These are phyloP conservation scores for Iphiclides podalirius DNA, from an alignment of 2,888 invertebrate genomes.

Conservation along the genomic window DNA sequence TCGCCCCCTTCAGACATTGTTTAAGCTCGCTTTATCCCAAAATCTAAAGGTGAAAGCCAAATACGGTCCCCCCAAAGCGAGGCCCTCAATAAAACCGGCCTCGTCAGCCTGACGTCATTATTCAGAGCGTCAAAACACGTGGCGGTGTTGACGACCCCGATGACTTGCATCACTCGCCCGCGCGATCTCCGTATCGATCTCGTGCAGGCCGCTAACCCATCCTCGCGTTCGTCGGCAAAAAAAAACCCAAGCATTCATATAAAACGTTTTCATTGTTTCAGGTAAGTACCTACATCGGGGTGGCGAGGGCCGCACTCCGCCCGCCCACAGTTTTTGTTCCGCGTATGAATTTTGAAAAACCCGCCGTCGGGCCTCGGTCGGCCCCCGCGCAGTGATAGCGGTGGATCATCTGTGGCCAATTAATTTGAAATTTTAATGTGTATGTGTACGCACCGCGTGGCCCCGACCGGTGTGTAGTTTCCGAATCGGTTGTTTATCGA, in stretches of 20 bases:
- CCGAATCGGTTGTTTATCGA: conserved; percentile 38
- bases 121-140: conserved; percentile 59
- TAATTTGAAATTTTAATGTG: conserved; percentile 48
- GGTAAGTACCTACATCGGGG: conserved; percentile 41
- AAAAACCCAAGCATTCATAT: conserved; percentile 29
- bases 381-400: conserved; percentile 18
- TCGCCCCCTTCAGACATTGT: too few species aligned
- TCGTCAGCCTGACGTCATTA: conserved; percentile 49
- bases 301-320: conserved; percentile 20
- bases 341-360: conserved; percentile 25
- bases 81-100: conserved; percentile 36
- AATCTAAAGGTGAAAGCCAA: too few species aligned
- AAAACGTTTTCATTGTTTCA: conserved; percentile 47
- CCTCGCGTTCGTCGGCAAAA: conserved; percentile 24
- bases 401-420: conserved; percentile 41
- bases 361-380: conserved; percentile 13
- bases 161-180: conserved; percentile 62
- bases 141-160: conserved; percentile 61
- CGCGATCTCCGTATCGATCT: conserved; percentile 57
- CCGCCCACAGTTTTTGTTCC: conserved; percentile 23
- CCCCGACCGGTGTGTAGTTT: conserved; percentile 28
- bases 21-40: too few species aligned
- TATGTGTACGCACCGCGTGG: conserved; percentile 33
- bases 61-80: conserved; percentile 23
- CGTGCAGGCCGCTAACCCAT: conserved; percentile 33